A percentile compares a stretch with the other conserved stretches of the same genome.
Evolutionary conservation across 2,113 vertebrate species (phyloP).

Genomic region (Microcebus ravelobensis): DNA sequence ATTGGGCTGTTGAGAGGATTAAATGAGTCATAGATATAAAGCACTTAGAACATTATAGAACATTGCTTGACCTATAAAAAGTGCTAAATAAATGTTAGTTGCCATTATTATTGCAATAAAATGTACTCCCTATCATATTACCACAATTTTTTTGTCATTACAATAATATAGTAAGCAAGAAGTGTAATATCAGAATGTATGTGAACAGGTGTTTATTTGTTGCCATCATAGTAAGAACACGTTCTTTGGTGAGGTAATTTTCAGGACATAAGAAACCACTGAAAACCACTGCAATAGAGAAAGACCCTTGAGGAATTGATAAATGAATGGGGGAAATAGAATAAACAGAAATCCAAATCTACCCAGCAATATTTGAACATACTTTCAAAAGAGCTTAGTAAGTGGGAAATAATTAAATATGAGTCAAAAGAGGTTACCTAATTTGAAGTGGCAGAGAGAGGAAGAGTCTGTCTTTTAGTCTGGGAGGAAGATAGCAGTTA

Average conservation of each 20-base stretch:
- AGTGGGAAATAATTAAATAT: not conserved
- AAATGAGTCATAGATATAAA: conserved; percentile 32
- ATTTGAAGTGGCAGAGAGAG: not conserved
- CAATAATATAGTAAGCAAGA: not conserved
- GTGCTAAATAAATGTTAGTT: not conserved
- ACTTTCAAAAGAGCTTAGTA: not conserved
- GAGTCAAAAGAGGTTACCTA: not conserved
- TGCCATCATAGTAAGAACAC: not conserved
- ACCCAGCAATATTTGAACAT: not conserved
- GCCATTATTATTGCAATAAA: conserved; percentile 3
- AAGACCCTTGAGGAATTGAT: not conserved
- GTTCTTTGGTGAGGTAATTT: not conserved
- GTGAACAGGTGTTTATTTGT: conserved; percentile 11
- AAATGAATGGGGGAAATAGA: not conserved
- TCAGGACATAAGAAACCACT: not conserved
- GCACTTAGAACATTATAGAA: not conserved
- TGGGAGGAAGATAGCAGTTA: not conserved
- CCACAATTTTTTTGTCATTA: not conserved
- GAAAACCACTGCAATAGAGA: not conserved
- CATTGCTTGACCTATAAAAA: not conserved
- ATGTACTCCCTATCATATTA: not conserved
- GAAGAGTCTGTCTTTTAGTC: not conserved
- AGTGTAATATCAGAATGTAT: not conserved
- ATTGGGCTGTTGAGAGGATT: not conserved
- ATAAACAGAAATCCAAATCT: not conserved